Base-by-base conservation (phyloP, 1,140 invertebrate species). In the Magallana angulata region DNA sequence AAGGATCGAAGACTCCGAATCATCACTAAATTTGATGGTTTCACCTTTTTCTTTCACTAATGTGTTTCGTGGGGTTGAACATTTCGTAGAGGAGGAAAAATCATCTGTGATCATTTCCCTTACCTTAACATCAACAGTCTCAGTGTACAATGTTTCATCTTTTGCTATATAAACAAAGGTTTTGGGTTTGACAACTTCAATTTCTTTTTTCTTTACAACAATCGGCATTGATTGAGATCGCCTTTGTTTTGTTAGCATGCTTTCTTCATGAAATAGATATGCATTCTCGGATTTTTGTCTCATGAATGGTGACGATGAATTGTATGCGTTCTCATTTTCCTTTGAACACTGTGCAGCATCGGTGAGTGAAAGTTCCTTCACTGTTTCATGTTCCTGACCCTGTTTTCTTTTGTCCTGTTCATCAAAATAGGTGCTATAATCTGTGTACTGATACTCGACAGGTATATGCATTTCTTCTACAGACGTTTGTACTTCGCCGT, bases 121-220 rank as follows among this genome's bases (percentile, higher is more conserved):
- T 11, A 18, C 18, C 30, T 76, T 76, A 12, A 82, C 81, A 57
- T 84, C 58, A 62, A 84, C 82, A 9, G 57, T 84, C 59, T 84
- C 82, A 30, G 82, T 84, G 59, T 84, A 84, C 30, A 62, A 48
- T 30, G 57, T 84, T 58, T 84, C 82, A 57, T 82, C 81, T 57
- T 82, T 82, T n/a, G 56, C 58, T 18, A 84, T 84, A 62, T 84
- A 84, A n/a, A 84, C 24, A 62, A 84, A 84, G 7, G 82, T 60
- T 60, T 84, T 84, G 30, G 82, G 81, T 57, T 57, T 76, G 9
- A 76, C 36, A 12, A 30, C 36, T 76, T 76, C 68, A 30, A 76
- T 36, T 76, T 76, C 68, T 12, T 7, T 76, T 76, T 76, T 76
- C 68, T 30, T 18, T 12, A 76, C 24, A 8, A 30, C 68, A 18